A percentile compares a stretch with the other conserved stretches of the same genome.
Evolutionary conservation across 2,113 vertebrate genomes (phyloP).

Genomic region (Nothoprocta perdicaria): DNA sequence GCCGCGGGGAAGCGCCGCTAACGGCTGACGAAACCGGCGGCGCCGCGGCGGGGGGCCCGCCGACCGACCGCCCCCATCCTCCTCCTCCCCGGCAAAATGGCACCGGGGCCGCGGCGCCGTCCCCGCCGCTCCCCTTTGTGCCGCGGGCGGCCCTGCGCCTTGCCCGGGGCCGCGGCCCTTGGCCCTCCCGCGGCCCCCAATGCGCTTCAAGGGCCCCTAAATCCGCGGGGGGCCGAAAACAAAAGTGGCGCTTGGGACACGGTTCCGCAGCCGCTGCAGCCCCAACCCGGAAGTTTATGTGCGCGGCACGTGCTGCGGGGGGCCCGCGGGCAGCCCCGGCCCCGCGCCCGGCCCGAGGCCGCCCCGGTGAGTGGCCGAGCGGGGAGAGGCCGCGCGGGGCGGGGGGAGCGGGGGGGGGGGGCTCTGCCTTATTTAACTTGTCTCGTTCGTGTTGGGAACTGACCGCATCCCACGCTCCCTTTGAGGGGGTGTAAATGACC

Average conservation of each 20-base stretch:
- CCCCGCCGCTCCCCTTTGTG: background rate
- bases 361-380: no score
- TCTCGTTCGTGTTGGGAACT: background rate
- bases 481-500: background rate
- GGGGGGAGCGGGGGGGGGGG: no score
- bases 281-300: constrained; percentile 86
- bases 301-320: constrained; percentile 78
- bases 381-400: no score
- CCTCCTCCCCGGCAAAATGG: background rate
- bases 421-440: background rate
- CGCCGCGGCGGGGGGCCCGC: background rate
- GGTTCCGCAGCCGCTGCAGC: constrained; percentile 75
- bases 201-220: background rate
- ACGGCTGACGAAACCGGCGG: background rate
- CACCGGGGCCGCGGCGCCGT: background rate
- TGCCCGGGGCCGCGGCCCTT: background rate
- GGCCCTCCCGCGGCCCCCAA: background rate
- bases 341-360: no score
- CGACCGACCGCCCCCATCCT: background rate
- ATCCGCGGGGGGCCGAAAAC: constrained; percentile 12
- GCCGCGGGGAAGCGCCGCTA: background rate
- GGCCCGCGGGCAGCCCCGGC: background rate
- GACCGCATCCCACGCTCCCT: accelerated
- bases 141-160: no score
- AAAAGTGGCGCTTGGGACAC: constrained; percentile 47